Base-by-base conservation (phyloP, 2,797 vertebrate genomes). In the Lophotriccus pileatus region DNA sequence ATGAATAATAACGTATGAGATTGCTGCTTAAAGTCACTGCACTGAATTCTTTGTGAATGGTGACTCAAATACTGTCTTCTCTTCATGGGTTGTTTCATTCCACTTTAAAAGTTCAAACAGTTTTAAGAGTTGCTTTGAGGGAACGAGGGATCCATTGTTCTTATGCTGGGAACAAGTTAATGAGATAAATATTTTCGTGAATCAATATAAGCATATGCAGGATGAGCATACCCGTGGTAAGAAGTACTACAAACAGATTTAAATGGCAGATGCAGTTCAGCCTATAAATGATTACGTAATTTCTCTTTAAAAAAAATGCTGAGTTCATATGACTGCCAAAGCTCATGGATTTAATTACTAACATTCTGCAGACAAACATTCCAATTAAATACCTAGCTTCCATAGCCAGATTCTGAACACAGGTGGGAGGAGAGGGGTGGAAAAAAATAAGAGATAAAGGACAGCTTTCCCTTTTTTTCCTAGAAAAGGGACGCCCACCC, bases 341-440 rank as follows among this genome's bases (percentile, higher is more conserved):
- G 93, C 84, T 95, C 94, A 89, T 95, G 96, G 97, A 89, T 93
- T 95, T 96, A 83, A 92, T 93, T 91, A 81, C 53, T 89, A 87
- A 95, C 91, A 86, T 55, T 83, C 86, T 93, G 80, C 79, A 94
- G 95, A 68, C 68, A 89, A 95, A 84, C 83, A 73, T 95, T 96
- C 90, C 79, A 73, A 16, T 90, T 94, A 95, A 95, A 90, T 84
- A 63, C 53, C 37, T 95, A 75, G 43, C 72, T 96, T 96, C 93
- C 95, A 85, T 74, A 68, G 30, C 39, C 55, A 83, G 67, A 68
- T 93, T 91, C 68, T 95, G 44, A 58, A 84, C 37, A 76, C 63
- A 90, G 94, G 86, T 93, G 46, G 56, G 76, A 89, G 83, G 25
- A 74, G 23, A 76, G 27, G 11, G 18, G 13, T 76, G 11, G 36